Percentiles rank a stretch among this genome's conserved stretches.
Evolutionary conservation across 37 sponge, comb jelly and placozoan genomes (phyloP).

Genomic region (Theonella swinhoei): DNA sequence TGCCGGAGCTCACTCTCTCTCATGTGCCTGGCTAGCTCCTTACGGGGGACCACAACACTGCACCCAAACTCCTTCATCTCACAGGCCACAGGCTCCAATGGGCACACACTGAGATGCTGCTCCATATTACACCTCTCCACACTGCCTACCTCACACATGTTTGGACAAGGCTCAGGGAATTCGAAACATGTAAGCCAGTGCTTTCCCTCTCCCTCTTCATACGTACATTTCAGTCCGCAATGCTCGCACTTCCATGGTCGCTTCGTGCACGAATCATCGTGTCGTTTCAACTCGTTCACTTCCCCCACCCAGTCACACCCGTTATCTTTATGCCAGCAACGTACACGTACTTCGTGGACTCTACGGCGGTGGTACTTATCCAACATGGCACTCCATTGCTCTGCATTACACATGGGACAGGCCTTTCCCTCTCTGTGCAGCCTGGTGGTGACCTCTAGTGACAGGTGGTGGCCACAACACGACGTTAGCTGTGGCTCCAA

Average conservation of each 20-base stretch:
- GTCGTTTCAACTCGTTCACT: constrained; percentile 1
- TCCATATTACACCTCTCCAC: constrained; percentile 22
- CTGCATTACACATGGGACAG: neutral
- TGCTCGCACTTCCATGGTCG: constrained; percentile 35
- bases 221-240: constrained; percentile 21
- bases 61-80: constrained; percentile 44
- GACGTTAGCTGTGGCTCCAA: neutral
- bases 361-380: constrained; percentile 31
- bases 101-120: constrained; percentile 36
- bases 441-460: neutral
- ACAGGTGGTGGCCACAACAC: neutral
- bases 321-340: constrained; percentile 20
- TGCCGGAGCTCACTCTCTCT: constrained; percentile 18
- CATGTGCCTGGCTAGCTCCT: constrained; percentile 12
- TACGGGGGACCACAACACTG: constrained; percentile 11
- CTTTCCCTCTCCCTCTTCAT: constrained; percentile 1
- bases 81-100: constrained; percentile 24
- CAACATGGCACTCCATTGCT: neutral
- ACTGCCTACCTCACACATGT: constrained; percentile 10
- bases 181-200: constrained; percentile 26
- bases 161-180: constrained; percentile 31
- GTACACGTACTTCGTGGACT: constrained; percentile 12
- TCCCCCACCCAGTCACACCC: constrained; percentile 59
- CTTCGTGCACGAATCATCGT: constrained; percentile 19
- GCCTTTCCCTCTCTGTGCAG: neutral